Evolutionary conservation across 2,113 vertebrate species (phyloP).

Genomic region (Myxocyprinus asiaticus): DNA sequence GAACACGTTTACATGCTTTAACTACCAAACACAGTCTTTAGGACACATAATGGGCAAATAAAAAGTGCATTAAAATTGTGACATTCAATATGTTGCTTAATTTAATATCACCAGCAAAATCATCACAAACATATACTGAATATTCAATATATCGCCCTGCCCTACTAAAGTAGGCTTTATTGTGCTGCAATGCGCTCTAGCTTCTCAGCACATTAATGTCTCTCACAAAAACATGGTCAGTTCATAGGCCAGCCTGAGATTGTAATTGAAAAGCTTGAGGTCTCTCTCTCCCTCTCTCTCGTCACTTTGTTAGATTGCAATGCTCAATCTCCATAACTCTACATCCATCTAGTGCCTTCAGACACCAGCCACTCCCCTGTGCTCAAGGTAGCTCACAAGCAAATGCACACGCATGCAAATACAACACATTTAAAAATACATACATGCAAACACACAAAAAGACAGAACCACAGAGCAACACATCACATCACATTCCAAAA

Average conservation of each 20-base stretch:
- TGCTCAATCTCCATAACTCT: slow-evolving; percentile 42
- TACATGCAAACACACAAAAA: not conserved
- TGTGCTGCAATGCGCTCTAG: not conserved
- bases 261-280: slow-evolving; percentile 35
- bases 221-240: not conserved
- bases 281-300: not conserved
- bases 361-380: not conserved
- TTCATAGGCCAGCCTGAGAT: not conserved
- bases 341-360: not conserved
- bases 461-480: not conserved
- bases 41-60: too few relatives aligned
- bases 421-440: not conserved
- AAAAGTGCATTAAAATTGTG: too few relatives aligned
- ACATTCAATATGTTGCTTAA: too few relatives aligned
- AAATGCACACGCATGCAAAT: slow-evolving; percentile 32
- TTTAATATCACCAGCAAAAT: too few relatives aligned
- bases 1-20: too few relatives aligned
- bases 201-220: not conserved
- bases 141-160: too few relatives aligned
- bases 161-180: not conserved
- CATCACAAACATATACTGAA: too few relatives aligned
- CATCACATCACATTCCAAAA: not conserved
- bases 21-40: too few relatives aligned
- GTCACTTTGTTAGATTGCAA: slow-evolving; percentile 50
- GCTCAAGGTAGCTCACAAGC: not conserved